Percentiles rank a stretch among this genome's conserved stretches.
Evolutionary conservation across 2,797 vertebrate genomes (phyloP).

Genomic region (Pterois miles): DNA sequence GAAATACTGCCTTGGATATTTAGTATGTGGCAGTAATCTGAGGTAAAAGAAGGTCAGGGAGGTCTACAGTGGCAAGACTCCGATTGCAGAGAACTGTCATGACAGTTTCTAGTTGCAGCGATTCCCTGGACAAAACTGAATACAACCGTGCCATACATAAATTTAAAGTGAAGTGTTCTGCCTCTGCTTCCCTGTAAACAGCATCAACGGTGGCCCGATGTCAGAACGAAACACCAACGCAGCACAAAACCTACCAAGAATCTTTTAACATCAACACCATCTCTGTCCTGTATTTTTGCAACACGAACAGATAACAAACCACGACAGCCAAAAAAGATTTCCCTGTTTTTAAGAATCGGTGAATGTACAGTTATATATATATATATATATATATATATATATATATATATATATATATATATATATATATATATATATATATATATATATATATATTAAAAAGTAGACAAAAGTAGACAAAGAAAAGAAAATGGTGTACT

Average conservation of each 20-base stretch:
- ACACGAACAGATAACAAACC: conserved; percentile 1
- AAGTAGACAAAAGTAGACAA: background rate
- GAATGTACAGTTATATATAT: too few species aligned
- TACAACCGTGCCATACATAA: background rate
- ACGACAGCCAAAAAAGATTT: background rate
- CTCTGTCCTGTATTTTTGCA: background rate
- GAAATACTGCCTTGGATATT: background rate
- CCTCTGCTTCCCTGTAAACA: conserved; percentile 6
- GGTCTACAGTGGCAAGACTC: background rate
- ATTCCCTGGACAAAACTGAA: background rate
- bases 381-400: too few species aligned
- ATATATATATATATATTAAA: too few species aligned
- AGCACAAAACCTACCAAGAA: background rate
- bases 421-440: too few species aligned
- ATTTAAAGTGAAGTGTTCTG: conserved; percentile 29
- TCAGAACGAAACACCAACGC: conserved; percentile 15
- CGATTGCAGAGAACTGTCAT: conserved; percentile 1
- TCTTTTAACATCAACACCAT: background rate
- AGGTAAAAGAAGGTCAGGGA: conserved; percentile 11
- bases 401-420: too few species aligned
- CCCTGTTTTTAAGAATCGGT: conserved; percentile 7
- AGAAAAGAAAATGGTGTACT: background rate
- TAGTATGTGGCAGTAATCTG: background rate
- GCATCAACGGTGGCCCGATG: background rate
- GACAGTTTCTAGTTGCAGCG: background rate